phyloP scores from a whole-genome alignment of 2,113 vertebrate genomes.

The Ciconia maguari region DNA sequence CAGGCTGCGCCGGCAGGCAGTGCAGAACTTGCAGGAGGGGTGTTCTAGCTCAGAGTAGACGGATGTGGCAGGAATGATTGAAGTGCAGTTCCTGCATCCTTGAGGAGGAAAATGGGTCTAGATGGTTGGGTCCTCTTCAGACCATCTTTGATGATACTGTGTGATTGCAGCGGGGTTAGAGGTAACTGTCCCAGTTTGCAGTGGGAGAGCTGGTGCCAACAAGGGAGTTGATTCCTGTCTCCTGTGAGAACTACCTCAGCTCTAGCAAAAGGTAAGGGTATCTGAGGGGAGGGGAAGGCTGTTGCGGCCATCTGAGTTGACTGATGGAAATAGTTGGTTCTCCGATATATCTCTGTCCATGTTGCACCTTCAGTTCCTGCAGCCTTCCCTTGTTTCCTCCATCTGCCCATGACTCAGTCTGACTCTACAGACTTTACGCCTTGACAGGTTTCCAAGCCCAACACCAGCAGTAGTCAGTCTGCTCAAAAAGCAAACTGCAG shows the following conservation, averaged over 20 bases:
- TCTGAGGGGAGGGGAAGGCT: not conserved
- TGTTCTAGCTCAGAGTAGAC: not conserved
- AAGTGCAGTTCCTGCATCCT: not conserved
- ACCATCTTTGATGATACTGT: not conserved
- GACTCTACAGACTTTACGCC: not conserved
- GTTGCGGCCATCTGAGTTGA: not conserved
- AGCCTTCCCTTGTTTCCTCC: not conserved
- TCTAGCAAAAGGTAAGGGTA: not conserved
- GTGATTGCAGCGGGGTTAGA: not conserved
- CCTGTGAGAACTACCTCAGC: not conserved
- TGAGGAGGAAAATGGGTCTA: not conserved
- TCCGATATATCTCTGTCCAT: not conserved
- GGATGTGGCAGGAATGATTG: fast-evolving
- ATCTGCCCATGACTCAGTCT: not conserved
- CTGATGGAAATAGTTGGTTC: not conserved
- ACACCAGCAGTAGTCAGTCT: not conserved
- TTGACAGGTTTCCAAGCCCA: not conserved
- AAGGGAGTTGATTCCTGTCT: not conserved
- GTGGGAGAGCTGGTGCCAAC: not conserved
- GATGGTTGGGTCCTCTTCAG: not conserved
- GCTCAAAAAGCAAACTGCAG: not conserved
- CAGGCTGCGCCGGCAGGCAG: fast-evolving
- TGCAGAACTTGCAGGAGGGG: not conserved
- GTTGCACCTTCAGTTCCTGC: not conserved
- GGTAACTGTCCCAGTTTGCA: not conserved